phyloP scores from a whole-genome alignment of 2,888 invertebrate genomes.

The Hybos culiciformis region DNA sequence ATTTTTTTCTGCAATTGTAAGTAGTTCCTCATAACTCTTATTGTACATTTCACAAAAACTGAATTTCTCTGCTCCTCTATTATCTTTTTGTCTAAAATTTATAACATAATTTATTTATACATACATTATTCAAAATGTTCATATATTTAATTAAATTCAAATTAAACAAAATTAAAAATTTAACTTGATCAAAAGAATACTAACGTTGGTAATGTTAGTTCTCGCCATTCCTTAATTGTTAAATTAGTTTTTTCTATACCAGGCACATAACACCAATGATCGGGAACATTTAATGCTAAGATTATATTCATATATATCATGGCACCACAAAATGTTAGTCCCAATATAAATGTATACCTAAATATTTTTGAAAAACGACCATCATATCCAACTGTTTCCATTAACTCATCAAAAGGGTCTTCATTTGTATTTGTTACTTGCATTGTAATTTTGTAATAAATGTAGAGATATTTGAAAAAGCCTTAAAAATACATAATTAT shows the following conservation, averaged over 20 bases:
- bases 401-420: conserved; percentile 39
- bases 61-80: conserved; percentile 28
- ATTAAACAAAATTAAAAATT: no score
- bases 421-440: no score
- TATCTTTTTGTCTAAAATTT: conserved; percentile 26
- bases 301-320: conserved; percentile 42
- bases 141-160: no score
- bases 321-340: conserved; percentile 36
- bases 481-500: no score
- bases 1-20: not conserved
- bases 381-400: conserved; percentile 39
- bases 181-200: no score
- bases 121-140: no score
- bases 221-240: conserved; percentile 38
- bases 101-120: not conserved
- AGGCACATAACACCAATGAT: conserved; percentile 45
- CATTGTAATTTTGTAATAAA: no score
- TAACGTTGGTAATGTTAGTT: conserved; percentile 41
- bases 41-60: conserved; percentile 39
- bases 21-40: conserved; percentile 23
- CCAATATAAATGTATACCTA: conserved; percentile 37
- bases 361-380: conserved; percentile 41
- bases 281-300: conserved; percentile 40
- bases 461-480: no score
- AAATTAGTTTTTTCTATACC: conserved; percentile 37